Conservation (phyloP, 2,113 vertebrate genomes). For the Turdus rufiventris region DNA sequence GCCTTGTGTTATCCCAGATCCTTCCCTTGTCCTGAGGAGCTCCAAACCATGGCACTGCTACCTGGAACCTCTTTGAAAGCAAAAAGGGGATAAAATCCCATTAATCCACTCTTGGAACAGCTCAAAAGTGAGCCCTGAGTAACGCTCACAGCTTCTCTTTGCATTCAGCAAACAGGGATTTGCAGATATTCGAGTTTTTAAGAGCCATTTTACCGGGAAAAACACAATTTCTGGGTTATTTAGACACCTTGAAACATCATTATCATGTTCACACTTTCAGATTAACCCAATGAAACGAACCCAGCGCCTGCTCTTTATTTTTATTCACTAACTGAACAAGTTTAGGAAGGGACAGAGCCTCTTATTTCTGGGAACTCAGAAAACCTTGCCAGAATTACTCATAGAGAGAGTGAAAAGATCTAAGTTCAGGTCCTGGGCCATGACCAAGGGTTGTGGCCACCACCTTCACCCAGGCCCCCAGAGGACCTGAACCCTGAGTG, state of each 20-base stretch:
- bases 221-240: background rate
- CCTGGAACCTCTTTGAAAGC: background rate
- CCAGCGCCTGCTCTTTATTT: background rate
- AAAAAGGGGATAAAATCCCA: background rate
- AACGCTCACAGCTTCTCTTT: background rate
- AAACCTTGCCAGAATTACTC: background rate
- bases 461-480: background rate
- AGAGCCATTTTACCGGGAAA: background rate
- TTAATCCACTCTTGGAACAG: background rate
- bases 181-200: background rate
- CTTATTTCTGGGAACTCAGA: background rate
- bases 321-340: background rate
- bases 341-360: background rate
- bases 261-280: background rate
- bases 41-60: background rate
- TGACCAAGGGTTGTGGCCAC: background rate
- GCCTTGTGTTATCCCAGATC: background rate
- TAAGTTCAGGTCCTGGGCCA: background rate
- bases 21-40: background rate
- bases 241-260: background rate
- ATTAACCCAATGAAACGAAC: background rate
- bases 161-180: background rate
- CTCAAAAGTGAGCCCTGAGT: background rate
- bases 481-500: background rate
- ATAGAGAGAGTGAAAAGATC: background rate